phyloP scores from a whole-genome alignment of 1,140 invertebrate genomes.

The Cotesia vestalis region DNA sequence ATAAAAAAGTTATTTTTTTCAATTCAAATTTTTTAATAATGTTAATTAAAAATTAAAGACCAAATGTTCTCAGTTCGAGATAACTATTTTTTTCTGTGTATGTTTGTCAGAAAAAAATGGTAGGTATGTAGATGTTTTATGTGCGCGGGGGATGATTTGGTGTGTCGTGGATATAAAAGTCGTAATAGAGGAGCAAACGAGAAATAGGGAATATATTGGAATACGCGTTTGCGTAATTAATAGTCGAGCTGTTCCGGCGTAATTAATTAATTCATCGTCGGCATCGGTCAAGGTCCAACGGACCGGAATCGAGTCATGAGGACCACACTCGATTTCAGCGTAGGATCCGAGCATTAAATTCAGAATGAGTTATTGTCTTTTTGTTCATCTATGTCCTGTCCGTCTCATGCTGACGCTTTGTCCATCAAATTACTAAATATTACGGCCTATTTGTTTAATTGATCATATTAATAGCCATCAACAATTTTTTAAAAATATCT shows the following conservation, averaged over 20 bases:
- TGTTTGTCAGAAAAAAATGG: no score
- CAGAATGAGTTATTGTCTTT: conserved; percentile 7
- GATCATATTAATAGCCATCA: no score
- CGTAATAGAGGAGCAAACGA: neutral
- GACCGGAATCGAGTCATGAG: conserved; percentile 34
- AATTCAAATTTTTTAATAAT: no score
- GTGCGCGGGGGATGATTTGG: neutral
- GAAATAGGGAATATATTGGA: conserved; percentile 36
- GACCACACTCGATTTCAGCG: conserved; percentile 28
- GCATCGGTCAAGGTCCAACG: conserved; percentile 42
- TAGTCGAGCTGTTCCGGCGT: conserved; percentile 37
- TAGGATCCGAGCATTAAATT: conserved; percentile 13
- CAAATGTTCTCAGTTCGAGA: no score
- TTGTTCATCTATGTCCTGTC: neutral
- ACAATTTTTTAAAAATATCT: no score
- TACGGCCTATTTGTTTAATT: no score
- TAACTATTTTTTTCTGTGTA: no score
- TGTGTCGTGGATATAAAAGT: conserved; percentile 1
- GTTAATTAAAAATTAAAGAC: no score
- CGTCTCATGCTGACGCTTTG: neutral
- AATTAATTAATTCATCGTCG: conserved; percentile 45
- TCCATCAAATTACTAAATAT: no score
- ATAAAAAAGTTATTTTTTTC: no score
- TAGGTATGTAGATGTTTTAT: no score
- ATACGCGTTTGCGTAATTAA: conserved; percentile 46